A percentile compares a stretch with the other conserved stretches of the same genome.
Evolutionary conservation across 2,888 invertebrate species (phyloP).

Genomic region (Troglohyphantes excavatus): DNA sequence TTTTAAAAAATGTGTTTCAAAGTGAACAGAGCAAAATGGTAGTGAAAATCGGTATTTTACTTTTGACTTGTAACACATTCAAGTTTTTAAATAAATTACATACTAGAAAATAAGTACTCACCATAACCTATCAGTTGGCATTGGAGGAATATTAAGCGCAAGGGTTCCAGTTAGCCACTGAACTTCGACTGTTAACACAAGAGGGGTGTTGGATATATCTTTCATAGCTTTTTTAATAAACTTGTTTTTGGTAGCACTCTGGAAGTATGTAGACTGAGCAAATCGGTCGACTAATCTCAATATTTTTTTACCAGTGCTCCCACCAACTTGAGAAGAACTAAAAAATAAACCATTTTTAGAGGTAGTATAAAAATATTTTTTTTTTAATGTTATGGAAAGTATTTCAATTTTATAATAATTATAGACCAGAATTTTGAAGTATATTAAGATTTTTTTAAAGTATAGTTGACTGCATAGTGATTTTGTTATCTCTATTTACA

Average conservation of each 20-base stretch:
- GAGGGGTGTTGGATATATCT: slow-evolving; percentile 93
- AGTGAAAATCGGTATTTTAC: too few relatives aligned
- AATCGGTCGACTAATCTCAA: slow-evolving; percentile 90
- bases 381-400: neutral
- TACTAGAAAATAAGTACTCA: slow-evolving; percentile 80
- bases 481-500: too few relatives aligned
- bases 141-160: slow-evolving; percentile 88
- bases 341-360: neutral
- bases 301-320: slow-evolving; percentile 75
- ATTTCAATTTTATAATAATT: neutral
- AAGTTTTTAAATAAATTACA: too few relatives aligned
- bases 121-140: slow-evolving; percentile 95
- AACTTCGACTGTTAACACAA: slow-evolving; percentile 92
- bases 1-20: neutral
- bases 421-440: too few relatives aligned
- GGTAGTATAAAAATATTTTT: neutral
- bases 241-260: slow-evolving; percentile 92
- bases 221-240: slow-evolving; percentile 94
- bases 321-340: slow-evolving; percentile 8
- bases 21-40: too few relatives aligned
- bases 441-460: too few relatives aligned
- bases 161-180: slow-evolving; percentile 90
- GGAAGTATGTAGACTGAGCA: slow-evolving; percentile 92
- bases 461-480: too few relatives aligned
- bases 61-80: too few relatives aligned